Evolutionary conservation across 1,140 invertebrate genomes (phyloP).

Genomic region (Ceratina australensis): DNA sequence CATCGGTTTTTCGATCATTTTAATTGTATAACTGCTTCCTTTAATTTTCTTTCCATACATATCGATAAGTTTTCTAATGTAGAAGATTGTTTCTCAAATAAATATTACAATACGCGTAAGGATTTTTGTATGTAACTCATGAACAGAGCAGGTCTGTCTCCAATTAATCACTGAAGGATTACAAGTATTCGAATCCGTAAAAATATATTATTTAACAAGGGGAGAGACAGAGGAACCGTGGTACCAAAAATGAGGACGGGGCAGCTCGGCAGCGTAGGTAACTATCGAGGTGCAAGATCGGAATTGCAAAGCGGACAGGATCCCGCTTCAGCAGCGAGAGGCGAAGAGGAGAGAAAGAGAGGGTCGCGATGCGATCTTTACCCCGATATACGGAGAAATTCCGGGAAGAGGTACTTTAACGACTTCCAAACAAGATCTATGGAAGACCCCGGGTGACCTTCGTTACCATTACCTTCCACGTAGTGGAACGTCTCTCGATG

Average conservation of each 20-base stretch:
- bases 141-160: too few species aligned
- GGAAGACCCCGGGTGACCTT: constrained; percentile 73
- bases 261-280: constrained; percentile 68
- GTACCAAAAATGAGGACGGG: constrained; percentile 70
- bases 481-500: constrained; percentile 49
- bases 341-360: constrained; percentile 40
- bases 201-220: constrained; percentile 3
- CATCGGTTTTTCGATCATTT: background rate
- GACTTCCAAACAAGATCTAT: constrained; percentile 79
- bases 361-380: constrained; percentile 75
- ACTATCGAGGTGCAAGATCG: constrained; percentile 78
- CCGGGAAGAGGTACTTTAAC: constrained; percentile 78
- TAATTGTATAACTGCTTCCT: background rate
- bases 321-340: constrained; percentile 67
- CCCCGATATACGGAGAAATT: constrained; percentile 76
- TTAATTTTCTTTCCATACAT: background rate
- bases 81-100: too few species aligned
- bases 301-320: constrained; percentile 78
- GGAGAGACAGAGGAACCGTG: constrained; percentile 25
- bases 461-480: constrained; percentile 70
- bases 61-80: too few species aligned
- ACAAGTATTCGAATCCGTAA: background rate
- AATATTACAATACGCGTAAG: too few species aligned
- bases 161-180: too few species aligned
- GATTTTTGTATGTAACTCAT: too few species aligned